Conservation (phyloP, 2,113 vertebrate species). For the Gasterosteus nipponicus region DNA sequence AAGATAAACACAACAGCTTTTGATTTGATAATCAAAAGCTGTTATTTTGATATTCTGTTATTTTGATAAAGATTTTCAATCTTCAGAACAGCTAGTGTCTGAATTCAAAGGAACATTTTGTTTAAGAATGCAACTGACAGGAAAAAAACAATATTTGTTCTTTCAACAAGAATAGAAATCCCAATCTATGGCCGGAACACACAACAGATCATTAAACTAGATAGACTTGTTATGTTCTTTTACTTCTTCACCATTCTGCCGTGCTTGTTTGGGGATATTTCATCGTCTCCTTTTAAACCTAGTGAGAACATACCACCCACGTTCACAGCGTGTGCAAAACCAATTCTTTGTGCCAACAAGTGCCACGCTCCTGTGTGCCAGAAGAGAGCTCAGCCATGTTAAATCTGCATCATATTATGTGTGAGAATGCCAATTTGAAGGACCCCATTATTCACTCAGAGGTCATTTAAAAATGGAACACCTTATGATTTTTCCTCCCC, state of each 20-base stretch:
- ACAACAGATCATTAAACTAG: not conserved
- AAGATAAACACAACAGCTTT: too few relatives aligned
- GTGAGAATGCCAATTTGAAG: conserved; percentile 45
- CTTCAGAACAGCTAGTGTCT: not conserved
- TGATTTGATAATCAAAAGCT: too few relatives aligned
- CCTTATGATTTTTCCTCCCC: conserved; percentile 52
- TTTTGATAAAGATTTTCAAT: not conserved
- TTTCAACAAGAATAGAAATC: not conserved
- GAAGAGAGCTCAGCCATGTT: conserved; percentile 33
- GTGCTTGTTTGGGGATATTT: conserved; percentile 18
- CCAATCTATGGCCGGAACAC: not conserved
- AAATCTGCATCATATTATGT: conserved; percentile 35
- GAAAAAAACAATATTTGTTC: not conserved
- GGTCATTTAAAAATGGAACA: conserved; percentile 73
- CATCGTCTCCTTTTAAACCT: conserved; percentile 18
- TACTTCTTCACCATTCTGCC: not conserved
- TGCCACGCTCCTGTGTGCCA: conserved; percentile 34
- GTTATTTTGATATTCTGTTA: not conserved
- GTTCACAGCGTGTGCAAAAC: conserved; percentile 31
- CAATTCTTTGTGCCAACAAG: conserved; percentile 18
- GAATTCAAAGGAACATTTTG: not conserved
- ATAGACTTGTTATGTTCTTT: not conserved
- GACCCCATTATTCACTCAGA: conserved; percentile 45
- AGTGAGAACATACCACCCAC: conserved; percentile 43
- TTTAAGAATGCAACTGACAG: not conserved